Conservation (phyloP, 1,140 invertebrate species). For the Heliconius nattereri region DNA sequence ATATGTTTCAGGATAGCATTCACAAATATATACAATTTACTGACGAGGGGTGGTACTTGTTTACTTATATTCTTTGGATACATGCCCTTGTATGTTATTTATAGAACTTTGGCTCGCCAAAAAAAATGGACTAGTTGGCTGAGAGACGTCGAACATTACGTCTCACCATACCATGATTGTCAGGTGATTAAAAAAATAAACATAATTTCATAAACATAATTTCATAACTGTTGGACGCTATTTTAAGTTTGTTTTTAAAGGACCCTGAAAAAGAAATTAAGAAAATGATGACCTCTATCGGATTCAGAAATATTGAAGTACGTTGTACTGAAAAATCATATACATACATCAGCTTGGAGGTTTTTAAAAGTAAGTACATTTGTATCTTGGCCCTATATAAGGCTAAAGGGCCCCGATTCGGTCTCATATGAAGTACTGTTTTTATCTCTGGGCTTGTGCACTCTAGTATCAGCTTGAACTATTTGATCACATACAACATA, state of each 20-base stretch:
- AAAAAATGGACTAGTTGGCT: slow-evolving; percentile 85
- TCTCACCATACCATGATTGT: slow-evolving; percentile 85
- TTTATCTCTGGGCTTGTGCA: too few relatives aligned
- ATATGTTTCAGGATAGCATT: slow-evolving; percentile 81
- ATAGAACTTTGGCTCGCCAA: slow-evolving; percentile 82
- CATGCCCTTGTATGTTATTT: slow-evolving; percentile 87
- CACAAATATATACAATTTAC: slow-evolving; percentile 84
- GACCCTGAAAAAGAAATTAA: slow-evolving; percentile 84
- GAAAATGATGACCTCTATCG: slow-evolving; percentile 81
- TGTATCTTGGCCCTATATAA: too few relatives aligned
- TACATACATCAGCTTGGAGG: too few relatives aligned
- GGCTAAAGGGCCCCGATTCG: too few relatives aligned
- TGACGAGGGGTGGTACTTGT: slow-evolving; percentile 85
- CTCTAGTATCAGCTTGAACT: too few relatives aligned
- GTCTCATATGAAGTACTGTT: too few relatives aligned
- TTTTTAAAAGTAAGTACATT: too few relatives aligned
- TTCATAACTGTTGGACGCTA: too few relatives aligned
- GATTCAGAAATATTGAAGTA: too few relatives aligned
- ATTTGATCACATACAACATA: too few relatives aligned
- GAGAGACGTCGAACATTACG: slow-evolving; percentile 84
- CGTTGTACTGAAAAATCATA: too few relatives aligned
- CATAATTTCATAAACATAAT: background rate
- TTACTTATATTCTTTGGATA: slow-evolving; percentile 86
- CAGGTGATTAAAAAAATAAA: slow-evolving; percentile 44
- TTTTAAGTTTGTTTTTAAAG: slow-evolving; percentile 35